A percentile compares a stretch with the other conserved stretches of the same genome.
Conservation (phyloP, 1,140 invertebrate genomes). For the Luehdorfia chinensis region DNA sequence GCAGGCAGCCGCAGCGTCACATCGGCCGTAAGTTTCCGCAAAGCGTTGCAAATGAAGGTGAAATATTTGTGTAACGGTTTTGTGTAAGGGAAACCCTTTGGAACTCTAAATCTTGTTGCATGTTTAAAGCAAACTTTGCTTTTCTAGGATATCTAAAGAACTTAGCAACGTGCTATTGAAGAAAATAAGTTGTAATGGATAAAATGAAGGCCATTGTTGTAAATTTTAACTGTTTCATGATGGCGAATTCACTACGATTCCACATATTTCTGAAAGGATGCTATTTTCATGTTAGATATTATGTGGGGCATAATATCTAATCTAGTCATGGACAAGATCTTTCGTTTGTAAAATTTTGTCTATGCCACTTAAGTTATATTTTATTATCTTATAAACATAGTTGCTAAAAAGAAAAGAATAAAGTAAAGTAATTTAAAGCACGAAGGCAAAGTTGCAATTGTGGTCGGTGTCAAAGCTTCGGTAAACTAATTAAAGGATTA, state of each 20-base stretch:
- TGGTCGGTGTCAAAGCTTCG: slow-evolving; percentile 52
- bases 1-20: neutral
- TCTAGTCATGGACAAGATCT: no score
- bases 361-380: no score
- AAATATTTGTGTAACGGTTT: slow-evolving; percentile 60
- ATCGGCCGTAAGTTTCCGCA: slow-evolving; percentile 18
- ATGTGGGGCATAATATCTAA: no score
- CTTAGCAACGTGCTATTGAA: no score
- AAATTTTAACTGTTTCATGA: neutral
- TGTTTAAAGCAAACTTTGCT: slow-evolving; percentile 24
- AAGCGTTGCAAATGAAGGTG: slow-evolving; percentile 43
- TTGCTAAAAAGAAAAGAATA: no score
- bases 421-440: no score
- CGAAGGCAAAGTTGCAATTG: slow-evolving; percentile 59
- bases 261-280: no score
- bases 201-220: neutral
- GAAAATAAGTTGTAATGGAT: neutral
- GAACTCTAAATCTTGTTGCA: slow-evolving; percentile 63
- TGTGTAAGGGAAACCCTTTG: slow-evolving; percentile 22
- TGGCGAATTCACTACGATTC: no score
- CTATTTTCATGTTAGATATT: no score
- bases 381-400: no score
- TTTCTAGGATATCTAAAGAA: no score
- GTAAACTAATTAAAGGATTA: slow-evolving; percentile 60
- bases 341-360: no score